Percentiles rank a stretch among this genome's conserved stretches.
phyloP scores from a whole-genome alignment of 35 echinoderm and acorn worm species.

The Acanthaster planci region DNA sequence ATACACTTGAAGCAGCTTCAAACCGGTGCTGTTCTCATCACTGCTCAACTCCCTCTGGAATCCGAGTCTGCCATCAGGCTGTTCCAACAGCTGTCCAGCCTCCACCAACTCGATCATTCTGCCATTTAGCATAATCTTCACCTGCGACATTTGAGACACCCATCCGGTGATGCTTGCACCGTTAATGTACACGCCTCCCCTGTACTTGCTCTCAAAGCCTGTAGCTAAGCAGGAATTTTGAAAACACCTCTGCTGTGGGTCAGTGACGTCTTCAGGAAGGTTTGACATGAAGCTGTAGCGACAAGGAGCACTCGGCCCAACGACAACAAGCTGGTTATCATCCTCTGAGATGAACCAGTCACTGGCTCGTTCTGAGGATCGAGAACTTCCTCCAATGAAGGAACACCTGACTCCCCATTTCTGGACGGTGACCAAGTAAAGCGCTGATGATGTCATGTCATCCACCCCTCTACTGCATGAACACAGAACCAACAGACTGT shows the following conservation, averaged over 20 bases:
- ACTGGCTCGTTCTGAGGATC: slow-evolving; percentile 34
- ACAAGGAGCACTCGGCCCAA: slow-evolving; percentile 65
- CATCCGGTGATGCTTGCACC: slow-evolving; percentile 54
- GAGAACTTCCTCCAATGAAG: slow-evolving; percentile 59
- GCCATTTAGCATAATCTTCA: slow-evolving; percentile 59
- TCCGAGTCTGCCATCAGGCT: slow-evolving; percentile 72
- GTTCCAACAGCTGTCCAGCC: slow-evolving; percentile 52
- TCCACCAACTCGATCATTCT: slow-evolving; percentile 32
- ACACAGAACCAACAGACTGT: slow-evolving; percentile 70
- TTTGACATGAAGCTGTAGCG: slow-evolving; percentile 71
- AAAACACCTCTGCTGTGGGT: slow-evolving; percentile 34
- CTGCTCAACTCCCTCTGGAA: slow-evolving; percentile 71
- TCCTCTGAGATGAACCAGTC: slow-evolving; percentile 69
- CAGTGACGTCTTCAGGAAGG: slow-evolving; percentile 55
- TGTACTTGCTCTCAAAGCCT: slow-evolving; percentile 20
- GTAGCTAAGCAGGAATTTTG: slow-evolving; percentile 62
- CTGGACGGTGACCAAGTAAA: slow-evolving; percentile 69
- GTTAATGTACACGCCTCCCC: slow-evolving; percentile 36
- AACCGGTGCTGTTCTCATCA: slow-evolving; percentile 69
- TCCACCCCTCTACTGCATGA: slow-evolving; percentile 60
- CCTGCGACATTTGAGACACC: slow-evolving; percentile 34
- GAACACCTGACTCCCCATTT: slow-evolving; percentile 38
- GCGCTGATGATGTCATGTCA: slow-evolving; percentile 73
- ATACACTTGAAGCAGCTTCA: slow-evolving; percentile 67
- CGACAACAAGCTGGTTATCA: slow-evolving; percentile 42